Conservation (phyloP, 2,797 vertebrate genomes). For the Eulemur mongoz region DNA sequence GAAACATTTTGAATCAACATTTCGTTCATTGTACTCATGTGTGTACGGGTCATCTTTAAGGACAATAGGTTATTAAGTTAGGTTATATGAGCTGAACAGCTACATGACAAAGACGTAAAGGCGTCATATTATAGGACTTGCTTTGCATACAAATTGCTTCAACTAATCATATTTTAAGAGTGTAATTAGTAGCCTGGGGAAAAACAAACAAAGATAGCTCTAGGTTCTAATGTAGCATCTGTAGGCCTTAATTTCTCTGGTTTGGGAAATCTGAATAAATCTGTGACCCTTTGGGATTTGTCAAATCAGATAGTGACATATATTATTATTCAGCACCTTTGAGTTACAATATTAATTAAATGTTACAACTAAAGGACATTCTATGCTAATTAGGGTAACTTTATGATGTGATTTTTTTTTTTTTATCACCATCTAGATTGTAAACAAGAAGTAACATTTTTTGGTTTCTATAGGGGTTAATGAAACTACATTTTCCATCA, state of each 20-base stretch:
- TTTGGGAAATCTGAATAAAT: constrained; percentile 48
- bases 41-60: background rate
- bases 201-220: constrained; percentile 62
- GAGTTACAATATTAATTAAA: constrained; percentile 66
- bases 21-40: background rate
- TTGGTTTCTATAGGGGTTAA: background rate
- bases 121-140: background rate
- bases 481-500: background rate
- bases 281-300: constrained; percentile 27
- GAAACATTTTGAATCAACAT: background rate
- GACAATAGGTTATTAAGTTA: background rate
- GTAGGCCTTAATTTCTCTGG: constrained; percentile 11
- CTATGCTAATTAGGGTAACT: constrained; percentile 58
- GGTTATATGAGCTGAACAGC: background rate
- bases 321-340: constrained; percentile 62
- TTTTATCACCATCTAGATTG: background rate
- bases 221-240: constrained; percentile 26
- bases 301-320: constrained; percentile 24
- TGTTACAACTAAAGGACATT: constrained; percentile 58
- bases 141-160: background rate
- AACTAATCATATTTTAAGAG: constrained; percentile 49
- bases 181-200: constrained; percentile 68
- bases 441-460: background rate
- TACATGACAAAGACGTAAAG: background rate
- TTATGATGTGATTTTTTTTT: constrained; percentile 40